Percentiles rank a stretch among this genome's conserved stretches.
These are phyloP conservation scores for Micromussa lordhowensis DNA, from an alignment of 92 coral and sea anemone genomes.

Conservation along the genomic window DNA sequence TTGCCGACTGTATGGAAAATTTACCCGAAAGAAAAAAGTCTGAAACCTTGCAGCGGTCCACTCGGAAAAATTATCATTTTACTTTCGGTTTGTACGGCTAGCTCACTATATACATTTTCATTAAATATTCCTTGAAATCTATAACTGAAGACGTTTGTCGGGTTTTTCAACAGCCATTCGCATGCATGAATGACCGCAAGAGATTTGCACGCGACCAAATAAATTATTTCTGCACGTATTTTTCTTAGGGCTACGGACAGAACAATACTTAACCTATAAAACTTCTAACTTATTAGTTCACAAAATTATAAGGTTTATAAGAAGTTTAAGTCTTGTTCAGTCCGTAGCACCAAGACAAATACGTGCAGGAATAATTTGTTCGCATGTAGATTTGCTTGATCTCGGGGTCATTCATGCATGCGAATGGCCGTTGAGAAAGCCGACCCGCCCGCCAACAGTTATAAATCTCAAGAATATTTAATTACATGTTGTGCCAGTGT, in stretches of 20 bases:
- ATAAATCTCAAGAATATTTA: conserved; percentile 9
- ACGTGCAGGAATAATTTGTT: too few species aligned
- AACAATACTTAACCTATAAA: conserved; percentile 1
- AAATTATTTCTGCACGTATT: too few species aligned
- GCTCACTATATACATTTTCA: conserved; percentile 7
- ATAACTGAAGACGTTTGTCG: too few species aligned
- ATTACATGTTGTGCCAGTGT: conserved; percentile 13
- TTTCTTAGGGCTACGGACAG: conserved; percentile 6
- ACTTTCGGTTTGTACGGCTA: neutral
- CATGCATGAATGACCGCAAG: neutral
- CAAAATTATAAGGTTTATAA: neutral
- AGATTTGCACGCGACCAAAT: neutral
- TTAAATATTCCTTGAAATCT: too few species aligned
- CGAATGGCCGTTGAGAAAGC: too few species aligned
- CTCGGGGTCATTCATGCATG: conserved; percentile 23
- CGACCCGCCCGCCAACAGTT: neutral
- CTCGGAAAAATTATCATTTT: too few species aligned
- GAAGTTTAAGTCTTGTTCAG: conserved; percentile 15
- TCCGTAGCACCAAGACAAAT: neutral
- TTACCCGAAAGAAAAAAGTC: conserved; percentile 3
- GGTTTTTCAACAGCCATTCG: too few species aligned
- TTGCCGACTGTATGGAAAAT: conserved; percentile 3
- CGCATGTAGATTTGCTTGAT: conserved; percentile 13
- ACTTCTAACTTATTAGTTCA: neutral
- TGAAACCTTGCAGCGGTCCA: too few species aligned